Percentiles rank a stretch among this genome's conserved stretches.
Evolutionary conservation across 2,797 vertebrate genomes (phyloP).

Genomic region (Scolopax bukidnonensis): DNA sequence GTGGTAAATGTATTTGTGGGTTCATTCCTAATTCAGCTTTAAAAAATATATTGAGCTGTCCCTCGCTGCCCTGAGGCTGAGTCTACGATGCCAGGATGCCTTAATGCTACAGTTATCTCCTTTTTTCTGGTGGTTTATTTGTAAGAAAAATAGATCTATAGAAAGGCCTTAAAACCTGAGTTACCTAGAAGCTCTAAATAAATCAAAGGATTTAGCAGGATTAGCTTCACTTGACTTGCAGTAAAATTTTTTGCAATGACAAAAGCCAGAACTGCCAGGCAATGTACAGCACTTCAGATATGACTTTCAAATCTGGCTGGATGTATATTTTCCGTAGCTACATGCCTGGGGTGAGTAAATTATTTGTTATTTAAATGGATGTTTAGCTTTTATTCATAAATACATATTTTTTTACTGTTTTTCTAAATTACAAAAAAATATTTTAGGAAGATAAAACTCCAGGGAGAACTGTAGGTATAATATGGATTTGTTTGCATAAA

Average conservation of each 20-base stretch:
- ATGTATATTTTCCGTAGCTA: background rate
- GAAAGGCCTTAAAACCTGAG: background rate
- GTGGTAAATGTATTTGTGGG: background rate
- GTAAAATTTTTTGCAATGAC: background rate
- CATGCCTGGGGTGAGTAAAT: background rate
- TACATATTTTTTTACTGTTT: background rate
- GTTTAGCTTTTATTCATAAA: background rate
- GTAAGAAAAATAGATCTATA: background rate
- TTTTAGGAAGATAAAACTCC: background rate
- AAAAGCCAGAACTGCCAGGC: background rate
- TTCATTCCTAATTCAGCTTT: background rate
- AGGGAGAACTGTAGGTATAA: fast-evolving
- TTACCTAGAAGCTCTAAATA: background rate
- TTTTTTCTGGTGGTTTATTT: fast-evolving
- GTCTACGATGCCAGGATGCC: background rate
- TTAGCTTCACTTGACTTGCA: background rate
- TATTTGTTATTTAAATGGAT: background rate
- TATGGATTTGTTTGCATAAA: background rate
- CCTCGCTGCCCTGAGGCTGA: background rate
- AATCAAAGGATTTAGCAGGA: background rate
- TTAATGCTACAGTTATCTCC: background rate
- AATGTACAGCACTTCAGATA: background rate
- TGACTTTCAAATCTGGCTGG: background rate
- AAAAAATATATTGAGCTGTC: background rate
- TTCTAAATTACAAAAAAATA: background rate